phyloP scores from a whole-genome alignment of 30 jellyfish, hydroid and myxozoan species.

The Turritopsis rubra region DNA sequence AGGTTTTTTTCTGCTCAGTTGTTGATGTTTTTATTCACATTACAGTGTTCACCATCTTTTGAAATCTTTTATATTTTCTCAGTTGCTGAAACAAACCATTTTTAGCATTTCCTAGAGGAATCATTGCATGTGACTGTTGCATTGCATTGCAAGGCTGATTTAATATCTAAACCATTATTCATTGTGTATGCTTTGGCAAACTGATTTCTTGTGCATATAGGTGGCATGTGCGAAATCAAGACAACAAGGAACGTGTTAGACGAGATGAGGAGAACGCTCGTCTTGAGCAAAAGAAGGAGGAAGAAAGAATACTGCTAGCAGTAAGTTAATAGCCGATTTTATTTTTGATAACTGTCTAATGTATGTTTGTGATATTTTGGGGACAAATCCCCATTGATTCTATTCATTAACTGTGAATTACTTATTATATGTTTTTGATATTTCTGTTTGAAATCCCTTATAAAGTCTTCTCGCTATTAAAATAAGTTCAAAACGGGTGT shows the following conservation, averaged over 20 bases:
- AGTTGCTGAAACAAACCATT: no score
- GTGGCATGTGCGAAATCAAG: conserved; percentile 96
- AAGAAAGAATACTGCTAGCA: conserved; percentile 53
- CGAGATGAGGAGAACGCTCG: conserved; percentile 84
- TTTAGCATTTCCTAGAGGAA: no score
- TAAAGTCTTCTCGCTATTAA: neutral
- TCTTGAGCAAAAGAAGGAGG: conserved; percentile 52
- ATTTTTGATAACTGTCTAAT: neutral
- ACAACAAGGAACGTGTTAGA: conserved; percentile 79
- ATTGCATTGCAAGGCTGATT: neutral
- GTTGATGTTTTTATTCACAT: no score
- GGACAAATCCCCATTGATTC: no score
- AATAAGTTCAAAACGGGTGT: neutral
- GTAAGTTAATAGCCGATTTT: conserved; percentile 29
- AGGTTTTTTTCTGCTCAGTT: no score
- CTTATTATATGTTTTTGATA: neutral
- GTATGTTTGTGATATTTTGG: no score
- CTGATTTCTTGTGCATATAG: no score
- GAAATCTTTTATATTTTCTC: no score
- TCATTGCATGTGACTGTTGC: neutral
- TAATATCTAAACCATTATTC: neutral
- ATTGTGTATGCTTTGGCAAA: no score
- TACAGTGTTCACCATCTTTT: no score
- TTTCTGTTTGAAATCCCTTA: neutral
- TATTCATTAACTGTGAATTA: no score